A percentile compares a stretch with the other conserved stretches of the same genome.
These are phyloP conservation scores for Drosophila neonasuta DNA, from an alignment of 2,888 invertebrate genomes.

Conservation along the genomic window DNA sequence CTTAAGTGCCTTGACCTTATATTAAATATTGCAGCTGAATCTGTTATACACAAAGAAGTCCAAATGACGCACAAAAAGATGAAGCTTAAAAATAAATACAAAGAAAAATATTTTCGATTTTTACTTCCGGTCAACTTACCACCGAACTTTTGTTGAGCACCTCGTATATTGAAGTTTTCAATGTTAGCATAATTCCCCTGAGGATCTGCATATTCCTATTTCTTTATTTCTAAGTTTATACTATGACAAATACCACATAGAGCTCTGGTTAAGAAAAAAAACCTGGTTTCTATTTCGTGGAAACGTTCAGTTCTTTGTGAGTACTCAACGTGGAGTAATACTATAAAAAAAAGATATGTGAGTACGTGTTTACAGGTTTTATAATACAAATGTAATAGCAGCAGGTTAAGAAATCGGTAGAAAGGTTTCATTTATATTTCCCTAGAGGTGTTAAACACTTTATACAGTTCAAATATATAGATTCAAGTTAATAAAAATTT, in stretches of 20 bases:
- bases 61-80: no score
- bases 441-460: no score
- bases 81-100: no score
- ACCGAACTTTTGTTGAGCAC: no score
- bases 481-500: no score
- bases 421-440: no score
- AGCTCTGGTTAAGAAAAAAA: not conserved
- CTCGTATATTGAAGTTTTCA: not conserved
- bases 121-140: no score
- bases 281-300: not conserved
- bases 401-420: not conserved
- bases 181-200: not conserved
- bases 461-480: no score
- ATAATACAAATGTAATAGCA: not conserved
- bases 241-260: not conserved
- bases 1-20: no score
- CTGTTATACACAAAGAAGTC: no score
- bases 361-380: not conserved
- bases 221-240: slow-evolving; percentile 1
- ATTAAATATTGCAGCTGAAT: no score
- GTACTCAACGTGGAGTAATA: not conserved
- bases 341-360: not conserved
- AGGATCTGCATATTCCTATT: not conserved
- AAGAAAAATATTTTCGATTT: no score
- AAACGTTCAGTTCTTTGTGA: not conserved